Evolutionary conservation across 2,888 invertebrate genomes (phyloP), one percentile per base, ranked within the genome.

Genomic region (Drosophila neotestacea): DNA sequence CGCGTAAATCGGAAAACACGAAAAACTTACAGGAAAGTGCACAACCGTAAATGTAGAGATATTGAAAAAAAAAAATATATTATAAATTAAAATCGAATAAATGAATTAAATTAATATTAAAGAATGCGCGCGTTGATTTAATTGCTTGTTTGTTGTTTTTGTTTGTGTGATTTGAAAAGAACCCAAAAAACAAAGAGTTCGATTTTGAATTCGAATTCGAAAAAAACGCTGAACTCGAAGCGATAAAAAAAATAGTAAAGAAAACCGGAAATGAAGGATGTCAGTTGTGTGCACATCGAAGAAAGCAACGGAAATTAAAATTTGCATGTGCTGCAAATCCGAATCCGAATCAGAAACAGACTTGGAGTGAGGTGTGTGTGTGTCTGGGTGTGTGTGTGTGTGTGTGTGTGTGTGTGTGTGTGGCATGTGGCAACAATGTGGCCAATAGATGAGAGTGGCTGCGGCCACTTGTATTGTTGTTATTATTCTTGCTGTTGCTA

Each of bases 271-370:
- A 89, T 89, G 87, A 89, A 86, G 80, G 70, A 84, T 85, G 87
- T 84, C 84, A 79, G 73, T 77, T 81, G 77, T 81, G 77, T 80
- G 77, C 83, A 80, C 77, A 86, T 83, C 86, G 80, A 88, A 82
- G 85, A 80, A 84, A 85, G 82, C 71, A 81, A 71, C 85, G 90
- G 90, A 90, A 90, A 90, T 90, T 90, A 77, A 88, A 90, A 90
- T 90, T 90, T 89, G 85, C 90, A 90, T 88, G 86, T 88, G 70
- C 68, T 56, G 42, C 36, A 50, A 36, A 56, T 59, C 51, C 34
- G 48, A 39, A 60, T 51, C 58, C 39, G 42, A 36, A 47, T 36
- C 44, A 42, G 67, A 52, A 54, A 47, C 70, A 66, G 38, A 32
- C 16, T 48, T 32, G 47, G 54, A 46, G 30, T 11, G 10, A 56